Base-by-base conservation (phyloP, 64 coral and sea anemone genomes). In the Montipora efflorescens region DNA sequence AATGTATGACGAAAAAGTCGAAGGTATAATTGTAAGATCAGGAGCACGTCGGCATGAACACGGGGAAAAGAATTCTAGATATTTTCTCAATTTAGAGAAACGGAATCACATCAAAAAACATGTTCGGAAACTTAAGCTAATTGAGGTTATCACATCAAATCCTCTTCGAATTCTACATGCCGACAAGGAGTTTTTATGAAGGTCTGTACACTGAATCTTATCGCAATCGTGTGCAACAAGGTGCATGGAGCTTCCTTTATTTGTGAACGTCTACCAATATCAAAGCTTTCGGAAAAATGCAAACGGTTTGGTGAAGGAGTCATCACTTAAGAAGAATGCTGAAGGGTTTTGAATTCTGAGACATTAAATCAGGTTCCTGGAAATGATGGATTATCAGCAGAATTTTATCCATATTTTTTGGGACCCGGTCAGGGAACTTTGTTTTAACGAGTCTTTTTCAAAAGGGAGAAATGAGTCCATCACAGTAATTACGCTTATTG, bases 51-150 rank as follows among this genome's bases (percentile, higher is more conserved):
- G 28, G 28, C n/a, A 52, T 4, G 85, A 88, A 25, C 61, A 88
- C 10, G 85, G 68, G 0, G 86, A 88, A 88, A 88, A 76, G 2
- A 88, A 52, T 20, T 67, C 84, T 36, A 87, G 20, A 52, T 72
- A 87, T 47, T 87, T 87, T 74, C 45, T 87, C 5, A 72, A 69
- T 14, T 74, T 73, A 22, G 84, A 87, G 48, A 88, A 88, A 53
- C 25, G 47, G 18, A 88, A 75, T 58, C 61, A 75, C 8, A 57
- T 72, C 20, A 88, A 55, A 57, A 76, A 67, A 45, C 48, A 75
- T 55, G 13, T 88, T 74, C 20, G 84, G 84, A 74, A 87, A 73
- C 48, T 87, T 69, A 9, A 13, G 9, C 2, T 45, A 13, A 74
- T 44, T 48, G 70, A 16, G 3, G 70, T 58, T 14, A 72, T 71